phyloP scores from a whole-genome alignment of 2,888 invertebrate genomes.

The Eupithecia dodoneata region DNA sequence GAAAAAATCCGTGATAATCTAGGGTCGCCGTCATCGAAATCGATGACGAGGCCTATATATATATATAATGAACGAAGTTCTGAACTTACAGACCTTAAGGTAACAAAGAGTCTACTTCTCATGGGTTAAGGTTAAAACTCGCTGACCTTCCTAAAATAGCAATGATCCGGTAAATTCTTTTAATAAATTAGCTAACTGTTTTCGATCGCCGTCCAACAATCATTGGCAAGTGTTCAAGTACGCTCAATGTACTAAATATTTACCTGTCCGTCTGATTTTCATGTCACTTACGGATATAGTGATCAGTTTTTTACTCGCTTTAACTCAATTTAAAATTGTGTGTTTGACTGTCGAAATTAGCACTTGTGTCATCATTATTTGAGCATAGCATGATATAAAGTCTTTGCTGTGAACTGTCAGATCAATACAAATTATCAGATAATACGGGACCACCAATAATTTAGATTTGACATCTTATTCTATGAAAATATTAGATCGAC shows the following conservation, averaged over 20 bases:
- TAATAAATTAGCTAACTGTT: constrained; percentile 69
- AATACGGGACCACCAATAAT: not conserved
- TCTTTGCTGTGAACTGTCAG: not conserved
- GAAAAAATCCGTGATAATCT: too few relatives aligned
- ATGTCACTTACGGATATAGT: constrained; percentile 6
- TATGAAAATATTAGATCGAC: not conserved
- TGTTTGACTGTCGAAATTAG: not conserved
- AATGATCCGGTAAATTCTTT: constrained; percentile 63
- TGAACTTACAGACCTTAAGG: not conserved
- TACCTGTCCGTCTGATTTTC: constrained; percentile 72
- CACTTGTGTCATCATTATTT: constrained; percentile 2
- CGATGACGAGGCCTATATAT: too few relatives aligned
- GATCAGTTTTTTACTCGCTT: not conserved
- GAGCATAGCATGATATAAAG: not conserved
- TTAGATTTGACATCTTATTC: not conserved
- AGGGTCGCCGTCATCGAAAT: too few relatives aligned
- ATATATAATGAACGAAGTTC: not conserved
- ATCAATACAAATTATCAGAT: not conserved
- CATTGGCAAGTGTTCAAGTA: constrained; percentile 78
- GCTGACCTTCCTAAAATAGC: constrained; percentile 54
- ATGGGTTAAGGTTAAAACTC: constrained; percentile 31
- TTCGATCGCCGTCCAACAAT: constrained; percentile 77
- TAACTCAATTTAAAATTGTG: not conserved
- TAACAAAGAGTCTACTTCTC: not conserved
- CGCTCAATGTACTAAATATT: constrained; percentile 76